These are phyloP conservation scores for Pherbina coryleti DNA, from an alignment of 2,888 invertebrate species.

Conservation along the genomic window DNA sequence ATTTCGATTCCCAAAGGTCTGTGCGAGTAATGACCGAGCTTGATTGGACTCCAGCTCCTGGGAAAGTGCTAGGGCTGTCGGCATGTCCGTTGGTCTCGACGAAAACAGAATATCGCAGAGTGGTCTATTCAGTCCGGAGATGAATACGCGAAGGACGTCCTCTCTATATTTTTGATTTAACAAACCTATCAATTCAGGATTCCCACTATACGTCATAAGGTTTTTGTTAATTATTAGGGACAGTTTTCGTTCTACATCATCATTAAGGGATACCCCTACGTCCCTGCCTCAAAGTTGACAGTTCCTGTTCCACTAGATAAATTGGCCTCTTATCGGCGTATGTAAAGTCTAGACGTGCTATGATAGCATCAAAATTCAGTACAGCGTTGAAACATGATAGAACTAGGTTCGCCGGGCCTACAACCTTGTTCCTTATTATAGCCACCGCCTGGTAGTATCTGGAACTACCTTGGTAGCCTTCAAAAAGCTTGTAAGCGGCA, in stretches of 20 bases:
- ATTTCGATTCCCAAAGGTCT: not conserved
- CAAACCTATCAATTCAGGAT: not conserved
- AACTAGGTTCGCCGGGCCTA: not conserved
- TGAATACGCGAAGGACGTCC: not conserved
- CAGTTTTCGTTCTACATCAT: slow-evolving; percentile 27
- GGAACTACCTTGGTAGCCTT: too few species aligned
- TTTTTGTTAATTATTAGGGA: slow-evolving; percentile 23
- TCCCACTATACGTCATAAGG: not conserved
- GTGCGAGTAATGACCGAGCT: slow-evolving; percentile 17
- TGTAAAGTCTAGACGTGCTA: slow-evolving; percentile 8
- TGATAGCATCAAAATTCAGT: slow-evolving; percentile 22
- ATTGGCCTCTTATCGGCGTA: slow-evolving; percentile 33
- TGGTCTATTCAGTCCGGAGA: slow-evolving; percentile 9
- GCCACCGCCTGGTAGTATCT: too few species aligned
- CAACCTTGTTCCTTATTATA: too few species aligned
- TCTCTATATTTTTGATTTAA: slow-evolving; percentile 1
- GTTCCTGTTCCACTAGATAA: not conserved
- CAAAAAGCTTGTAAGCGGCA: too few species aligned
- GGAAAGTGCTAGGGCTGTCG: slow-evolving; percentile 18
- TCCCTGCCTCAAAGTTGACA: slow-evolving; percentile 16
- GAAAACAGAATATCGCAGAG: slow-evolving; percentile 33
- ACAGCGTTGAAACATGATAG: slow-evolving; percentile 18
- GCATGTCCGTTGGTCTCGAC: slow-evolving; percentile 22
- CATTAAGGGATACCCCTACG: not conserved
- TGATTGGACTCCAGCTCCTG: slow-evolving; percentile 35